Base-by-base conservation (phyloP, 2,888 invertebrate genomes). In the Gryllus longicercus region DNA sequence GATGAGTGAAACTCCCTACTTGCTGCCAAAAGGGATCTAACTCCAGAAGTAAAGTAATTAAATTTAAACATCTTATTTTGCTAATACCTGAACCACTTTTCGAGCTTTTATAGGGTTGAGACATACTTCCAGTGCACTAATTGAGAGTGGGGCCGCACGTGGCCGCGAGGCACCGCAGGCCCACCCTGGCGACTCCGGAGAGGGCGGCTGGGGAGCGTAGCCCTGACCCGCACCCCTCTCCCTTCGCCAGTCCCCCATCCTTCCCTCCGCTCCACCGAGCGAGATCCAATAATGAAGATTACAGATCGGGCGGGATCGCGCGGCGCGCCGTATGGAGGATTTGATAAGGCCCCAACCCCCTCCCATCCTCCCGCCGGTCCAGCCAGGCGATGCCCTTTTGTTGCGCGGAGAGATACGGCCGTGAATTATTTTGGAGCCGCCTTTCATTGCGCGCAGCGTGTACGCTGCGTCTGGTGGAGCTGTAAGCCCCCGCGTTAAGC, bases 371-470 rank as follows among this genome's bases (percentile, higher is more conserved):
- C 38, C 38, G 5, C 38, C 38, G 0, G 38, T 5, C 38, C 38
- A 38, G 38, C 38, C 38, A 5, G 38, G 8, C 38, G 38, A n/a
- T n/a, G 14, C 63, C 63, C 63, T 63, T 63, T n/a, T 63, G 63
- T 63, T 63, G 63, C 38, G 63, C 63, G n/a, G 63, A n/a, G 63
- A 63, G 63, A 63, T 63, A 63, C n/a, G 63, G 16, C n/a, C 63
- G 63, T 63, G 63, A 63, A 63, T 63, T 63, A 63, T 63, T 63
- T 63, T 63, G 16, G 12, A 18, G 14, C 63, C 5, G n/a, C 63
- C 63, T 63, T 63, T 63, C 63, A 63, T 63, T 14, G 63, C 63
- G 63, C 16, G n/a, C n/a, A 18, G 63, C 16, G 63, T n/a, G 14
- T 63, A 18, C 63, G 63, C 63, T 14, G 11, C n/a, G 16, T 63